Base-by-base conservation (phyloP, 2,797 vertebrate genomes). In the Melanotaenia trifasciata region DNA sequence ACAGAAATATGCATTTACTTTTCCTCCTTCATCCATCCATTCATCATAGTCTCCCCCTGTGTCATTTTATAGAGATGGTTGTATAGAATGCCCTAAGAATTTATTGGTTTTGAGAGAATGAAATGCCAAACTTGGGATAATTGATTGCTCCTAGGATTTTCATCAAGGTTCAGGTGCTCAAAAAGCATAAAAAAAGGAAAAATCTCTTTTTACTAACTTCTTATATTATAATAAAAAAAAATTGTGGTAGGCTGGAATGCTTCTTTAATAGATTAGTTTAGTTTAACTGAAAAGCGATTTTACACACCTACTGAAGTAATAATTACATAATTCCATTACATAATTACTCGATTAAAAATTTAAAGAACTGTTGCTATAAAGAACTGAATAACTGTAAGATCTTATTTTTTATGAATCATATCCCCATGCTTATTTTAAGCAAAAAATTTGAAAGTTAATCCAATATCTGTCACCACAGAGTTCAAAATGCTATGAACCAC, bases 1-100 rank as follows among this genome's bases (percentile, higher is more conserved):
- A 64, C 26, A 33, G n/a, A 74, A 67, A 69, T 69, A 51, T 53
- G 53, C 30, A 38, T 5, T 72, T 43, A 67, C 22, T 59, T 20
- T 38, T 38, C 26, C 7, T 28, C 18, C 58, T 54, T 28, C 54
- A 40, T 35, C 47, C 16, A 53, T 58, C 45, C 24, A 54, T 22
- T 51, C 7, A 53, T 3, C 47, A 28, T 20, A 12, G 6, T 35
- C 20, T 58, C 8, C 16, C 51, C 60, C 10, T 36, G 6, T 30
- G 57, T 14, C 0, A 58, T 63, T 57, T 54, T 20, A 38, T 58
- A 38, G 11, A 69, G 30, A 50, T 33, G 7, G 10, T 7, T 72
- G 14, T 45, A 20, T 24, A 24, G 0, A 4, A 1, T 56, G 7
- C 43, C 36, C 11, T 35, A 12, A 58, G 35, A 40, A 50, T 32